Evolutionary conservation across 2,113 vertebrate species (phyloP).

Genomic region (Rhabdomys dilectus): DNA sequence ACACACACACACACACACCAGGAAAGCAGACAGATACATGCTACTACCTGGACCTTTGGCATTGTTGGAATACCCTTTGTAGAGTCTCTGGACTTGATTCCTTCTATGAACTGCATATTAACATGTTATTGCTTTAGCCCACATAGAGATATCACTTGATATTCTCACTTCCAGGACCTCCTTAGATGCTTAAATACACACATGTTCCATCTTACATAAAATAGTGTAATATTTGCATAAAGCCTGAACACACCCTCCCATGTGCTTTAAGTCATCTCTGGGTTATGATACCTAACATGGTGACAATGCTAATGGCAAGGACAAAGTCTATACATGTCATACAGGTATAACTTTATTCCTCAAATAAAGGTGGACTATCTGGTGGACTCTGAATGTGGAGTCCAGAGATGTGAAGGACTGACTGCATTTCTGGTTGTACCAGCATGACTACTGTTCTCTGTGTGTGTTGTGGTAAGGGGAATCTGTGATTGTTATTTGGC

Average conservation of each 20-base stretch:
- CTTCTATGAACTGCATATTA: slow-evolving; percentile 5
- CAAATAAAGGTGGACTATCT: background rate
- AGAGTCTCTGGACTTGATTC: too few relatives aligned
- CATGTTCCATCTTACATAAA: background rate
- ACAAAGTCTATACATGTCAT: background rate
- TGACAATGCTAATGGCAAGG: background rate
- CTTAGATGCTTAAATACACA: background rate
- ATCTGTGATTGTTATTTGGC: background rate
- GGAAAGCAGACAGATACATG: rapidly evolving
- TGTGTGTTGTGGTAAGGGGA: background rate
- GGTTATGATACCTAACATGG: background rate
- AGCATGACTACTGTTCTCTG: too few relatives aligned
- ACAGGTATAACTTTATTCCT: background rate
- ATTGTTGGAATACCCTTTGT: background rate
- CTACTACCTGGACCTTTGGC: background rate
- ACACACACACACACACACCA: background rate
- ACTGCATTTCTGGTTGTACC: background rate
- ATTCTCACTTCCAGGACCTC: background rate
- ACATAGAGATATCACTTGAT: background rate
- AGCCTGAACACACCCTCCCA: background rate
- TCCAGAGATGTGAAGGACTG: background rate
- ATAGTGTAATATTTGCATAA: background rate
- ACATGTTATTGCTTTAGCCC: background rate
- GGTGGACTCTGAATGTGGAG: background rate
- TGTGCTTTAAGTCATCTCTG: background rate